These are phyloP conservation scores for Maccullochella peelii DNA, from an alignment of 2,113 vertebrate species.

Conservation along the genomic window DNA sequence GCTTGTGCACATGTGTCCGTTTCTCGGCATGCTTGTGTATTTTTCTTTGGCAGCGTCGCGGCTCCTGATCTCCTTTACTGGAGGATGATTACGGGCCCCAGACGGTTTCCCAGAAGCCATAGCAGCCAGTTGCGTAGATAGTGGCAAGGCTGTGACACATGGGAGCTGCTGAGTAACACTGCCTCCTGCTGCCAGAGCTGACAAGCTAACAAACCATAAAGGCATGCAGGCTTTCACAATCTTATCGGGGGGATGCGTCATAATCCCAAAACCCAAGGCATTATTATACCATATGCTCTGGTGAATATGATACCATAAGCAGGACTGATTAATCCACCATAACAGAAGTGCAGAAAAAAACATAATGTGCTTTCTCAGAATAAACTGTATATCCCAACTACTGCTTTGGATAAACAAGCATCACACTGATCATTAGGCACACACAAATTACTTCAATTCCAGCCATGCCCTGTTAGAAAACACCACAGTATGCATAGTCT, in stretches of 20 bases:
- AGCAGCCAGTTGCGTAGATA: conserved; percentile 40
- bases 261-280: conserved; percentile 17
- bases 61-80: conserved; percentile 65
- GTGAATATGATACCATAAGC: neutral
- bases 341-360: neutral
- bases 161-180: conserved; percentile 79
- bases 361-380: conserved; percentile 13
- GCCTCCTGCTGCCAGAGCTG: conserved; percentile 70
- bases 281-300: conserved; percentile 19
- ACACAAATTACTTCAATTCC: conserved; percentile 20
- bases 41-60: conserved; percentile 47
- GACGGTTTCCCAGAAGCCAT: conserved; percentile 80
- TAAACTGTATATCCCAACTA: neutral
- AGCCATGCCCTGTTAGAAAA: conserved; percentile 69
- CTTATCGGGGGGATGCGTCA: conserved; percentile 46
- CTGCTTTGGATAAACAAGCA: conserved; percentile 22
- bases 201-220: conserved; percentile 69
- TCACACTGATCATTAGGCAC: conserved; percentile 26
- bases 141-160: conserved; percentile 65
- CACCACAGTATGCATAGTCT: conserved; percentile 19
- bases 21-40: conserved; percentile 50
- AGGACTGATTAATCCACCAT: neutral
- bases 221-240: conserved; percentile 67
- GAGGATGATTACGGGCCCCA: conserved; percentile 64
- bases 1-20: conserved; percentile 16